These are phyloP conservation scores for Bufo bufo DNA, from an alignment of 2,113 vertebrate genomes.

Conservation along the genomic window DNA sequence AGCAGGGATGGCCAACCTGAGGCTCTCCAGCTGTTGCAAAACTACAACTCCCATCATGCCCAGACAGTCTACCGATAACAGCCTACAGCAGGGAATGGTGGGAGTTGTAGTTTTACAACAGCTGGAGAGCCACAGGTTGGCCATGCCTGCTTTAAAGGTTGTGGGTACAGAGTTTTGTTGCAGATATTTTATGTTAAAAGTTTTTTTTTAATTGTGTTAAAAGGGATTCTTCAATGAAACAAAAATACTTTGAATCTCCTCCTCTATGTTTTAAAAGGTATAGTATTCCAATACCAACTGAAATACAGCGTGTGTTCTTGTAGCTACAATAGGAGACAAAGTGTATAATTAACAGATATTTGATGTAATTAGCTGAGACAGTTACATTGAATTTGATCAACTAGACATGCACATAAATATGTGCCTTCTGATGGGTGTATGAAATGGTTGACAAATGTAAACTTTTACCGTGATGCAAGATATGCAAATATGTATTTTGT, in stretches of 20 bases:
- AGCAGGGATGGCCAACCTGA: too few species aligned
- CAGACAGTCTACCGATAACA: too few species aligned
- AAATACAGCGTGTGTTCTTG: background rate
- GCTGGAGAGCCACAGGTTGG: too few species aligned
- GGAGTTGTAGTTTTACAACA: too few species aligned
- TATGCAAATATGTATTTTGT: background rate
- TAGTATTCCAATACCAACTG: background rate
- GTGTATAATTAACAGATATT: background rate
- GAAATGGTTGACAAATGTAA: background rate
- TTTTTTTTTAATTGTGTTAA: too few species aligned
- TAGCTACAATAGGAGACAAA: background rate
- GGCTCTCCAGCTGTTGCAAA: too few species aligned
- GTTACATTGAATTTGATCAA: background rate
- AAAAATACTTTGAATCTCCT: background rate
- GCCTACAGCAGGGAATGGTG: too few species aligned
- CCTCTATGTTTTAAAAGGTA: background rate
- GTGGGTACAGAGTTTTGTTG: too few species aligned
- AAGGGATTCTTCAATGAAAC: too few species aligned
- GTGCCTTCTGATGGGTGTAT: background rate
- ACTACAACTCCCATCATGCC: too few species aligned
- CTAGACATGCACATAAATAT: background rate
- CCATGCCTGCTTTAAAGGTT: too few species aligned
- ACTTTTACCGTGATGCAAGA: constrained; percentile 24
- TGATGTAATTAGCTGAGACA: background rate
- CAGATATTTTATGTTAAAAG: too few species aligned